phyloP scores from a whole-genome alignment of 1,140 invertebrate genomes.

The Neodiprion virginianus region DNA sequence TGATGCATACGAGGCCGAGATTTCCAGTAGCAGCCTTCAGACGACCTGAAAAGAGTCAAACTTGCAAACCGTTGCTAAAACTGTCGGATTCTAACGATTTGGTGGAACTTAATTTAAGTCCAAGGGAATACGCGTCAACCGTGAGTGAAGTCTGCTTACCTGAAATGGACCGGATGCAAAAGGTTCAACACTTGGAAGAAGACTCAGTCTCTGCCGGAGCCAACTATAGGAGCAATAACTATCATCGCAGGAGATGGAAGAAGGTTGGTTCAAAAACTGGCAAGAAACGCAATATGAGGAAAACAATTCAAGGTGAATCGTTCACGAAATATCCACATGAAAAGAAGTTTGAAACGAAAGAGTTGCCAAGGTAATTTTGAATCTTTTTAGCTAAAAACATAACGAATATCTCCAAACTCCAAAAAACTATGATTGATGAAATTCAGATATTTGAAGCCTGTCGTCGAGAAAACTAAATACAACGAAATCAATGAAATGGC shows the following conservation, averaged over 20 bases:
- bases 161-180: not conserved
- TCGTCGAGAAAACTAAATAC: slow-evolving; percentile 33
- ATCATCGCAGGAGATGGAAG: slow-evolving; percentile 19
- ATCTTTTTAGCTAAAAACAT: not conserved
- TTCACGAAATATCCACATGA: slow-evolving; percentile 17
- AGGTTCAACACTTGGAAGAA: not conserved
- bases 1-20: not conserved
- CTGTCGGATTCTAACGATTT: not conserved
- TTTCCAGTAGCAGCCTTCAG: not conserved
- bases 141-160: not conserved
- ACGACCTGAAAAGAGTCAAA: not conserved
- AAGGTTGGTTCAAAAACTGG: not conserved
- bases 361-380: slow-evolving; percentile 32
- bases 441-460: slow-evolving; percentile 30
- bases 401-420: not conserved
- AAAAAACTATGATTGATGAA: not conserved
- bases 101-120: not conserved
- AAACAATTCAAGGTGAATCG: not conserved
- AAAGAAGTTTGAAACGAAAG: slow-evolving; percentile 27
- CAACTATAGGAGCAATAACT: slow-evolving; percentile 23
- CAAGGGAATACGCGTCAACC: not conserved
- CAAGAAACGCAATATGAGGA: not conserved
- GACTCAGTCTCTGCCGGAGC: slow-evolving; percentile 10
- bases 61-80: not conserved
- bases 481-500: slow-evolving; percentile 40